Conservation (phyloP, 2,797 vertebrate species). For the Enteromius viviparus region DNA sequence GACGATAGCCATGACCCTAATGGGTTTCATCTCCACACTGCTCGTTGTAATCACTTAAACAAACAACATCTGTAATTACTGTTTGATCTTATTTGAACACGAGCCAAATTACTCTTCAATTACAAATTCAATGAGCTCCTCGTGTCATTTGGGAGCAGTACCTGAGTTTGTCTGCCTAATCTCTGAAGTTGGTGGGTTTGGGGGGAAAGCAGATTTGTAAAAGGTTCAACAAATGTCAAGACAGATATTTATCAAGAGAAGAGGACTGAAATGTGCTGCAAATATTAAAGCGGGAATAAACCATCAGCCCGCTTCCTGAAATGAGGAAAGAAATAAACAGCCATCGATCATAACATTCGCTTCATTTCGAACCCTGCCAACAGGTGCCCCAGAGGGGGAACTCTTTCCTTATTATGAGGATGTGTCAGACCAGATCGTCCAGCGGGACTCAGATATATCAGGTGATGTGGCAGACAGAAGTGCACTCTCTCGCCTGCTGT, state of each 20-base stretch:
- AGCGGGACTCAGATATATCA: neutral
- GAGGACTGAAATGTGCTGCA: conserved; percentile 16
- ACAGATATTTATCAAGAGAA: conserved; percentile 39
- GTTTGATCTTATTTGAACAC: conserved; percentile 42
- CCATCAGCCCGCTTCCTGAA: conserved; percentile 32
- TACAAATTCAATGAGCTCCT: conserved; percentile 33
- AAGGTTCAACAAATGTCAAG: conserved; percentile 41
- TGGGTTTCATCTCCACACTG: conserved; percentile 31
- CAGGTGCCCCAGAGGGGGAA: conserved; percentile 40
- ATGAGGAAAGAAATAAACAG: conserved; percentile 34
- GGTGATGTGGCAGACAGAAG: conserved; percentile 31
- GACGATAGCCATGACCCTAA: conserved; percentile 6
- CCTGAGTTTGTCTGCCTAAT: conserved; percentile 8
- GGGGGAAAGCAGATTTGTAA: conserved; percentile 30
- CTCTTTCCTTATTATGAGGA: conserved; percentile 45
- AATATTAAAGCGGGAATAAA: conserved; percentile 41
- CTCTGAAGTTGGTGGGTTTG: neutral
- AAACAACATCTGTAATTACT: conserved; percentile 41
- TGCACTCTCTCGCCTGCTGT: neutral
- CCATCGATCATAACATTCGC: conserved; percentile 40
- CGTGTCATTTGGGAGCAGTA: conserved; percentile 24
- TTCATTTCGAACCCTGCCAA: conserved; percentile 40
- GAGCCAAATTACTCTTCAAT: conserved; percentile 47
- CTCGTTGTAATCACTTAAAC: conserved; percentile 38
- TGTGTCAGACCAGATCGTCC: conserved; percentile 40